Evolutionary conservation across 2,797 vertebrate species (phyloP), one percentile per base, ranked within the genome.

Genomic region (Clarias pachynema): DNA sequence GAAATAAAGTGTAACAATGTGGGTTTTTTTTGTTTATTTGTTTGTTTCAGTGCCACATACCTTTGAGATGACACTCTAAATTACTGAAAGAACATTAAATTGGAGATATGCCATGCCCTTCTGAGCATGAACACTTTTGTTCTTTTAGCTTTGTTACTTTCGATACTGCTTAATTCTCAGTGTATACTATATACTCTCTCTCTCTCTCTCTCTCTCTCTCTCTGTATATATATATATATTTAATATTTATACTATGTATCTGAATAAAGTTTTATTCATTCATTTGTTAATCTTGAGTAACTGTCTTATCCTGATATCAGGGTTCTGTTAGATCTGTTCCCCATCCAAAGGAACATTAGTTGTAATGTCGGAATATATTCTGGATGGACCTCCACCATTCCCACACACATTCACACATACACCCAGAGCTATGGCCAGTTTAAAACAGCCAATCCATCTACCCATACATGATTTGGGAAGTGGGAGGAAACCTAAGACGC

Each of bases 31-130:
- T 26, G 16, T 20, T 2, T 37, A 20, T 18, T 29, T 49, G 49
- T 87, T 84, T 84, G 72, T 85, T 81, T 88, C 66, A 49, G 78
- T 60, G 57, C 73, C 59, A 26, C 60, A 37, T 57, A 87, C 78
- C 84, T 88, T 82, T 40, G 59, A 88, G 65, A 85, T 75, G 75
- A 68, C 22, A 44, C 9, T 59, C 26, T 37, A 85, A 80, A 70
- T 73, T 56, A 80, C 69, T 57, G 34, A 74, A 84, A 63, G 15
- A 62, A 70, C 34, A 82, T 31, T 77, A 68, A 79, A 44, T 40
- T 89, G 49, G 49, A 84, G 72, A 88, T 79, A 85, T 84, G 81
- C 78, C 66, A 37, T 70, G 65, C 60, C 34, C 29, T 81, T 81
- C 63, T 60, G 77, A 56, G 6, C 82, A 57, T 60, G 57, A 20